These are phyloP conservation scores for Philonicus albiceps DNA, from an alignment of 2,888 invertebrate species.

Conservation along the genomic window DNA sequence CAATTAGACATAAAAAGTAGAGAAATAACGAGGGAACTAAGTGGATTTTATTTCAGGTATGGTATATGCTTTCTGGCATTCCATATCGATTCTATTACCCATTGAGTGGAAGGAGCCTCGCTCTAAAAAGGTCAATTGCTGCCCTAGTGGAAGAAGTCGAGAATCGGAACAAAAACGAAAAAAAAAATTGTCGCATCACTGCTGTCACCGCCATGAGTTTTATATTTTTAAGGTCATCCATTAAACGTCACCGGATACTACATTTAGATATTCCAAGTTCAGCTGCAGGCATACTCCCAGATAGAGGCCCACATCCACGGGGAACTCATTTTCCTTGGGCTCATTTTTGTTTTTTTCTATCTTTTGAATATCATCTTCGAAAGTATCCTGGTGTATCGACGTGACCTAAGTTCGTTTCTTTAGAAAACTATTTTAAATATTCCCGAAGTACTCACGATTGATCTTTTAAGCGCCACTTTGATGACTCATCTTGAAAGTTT, in stretches of 20 bases:
- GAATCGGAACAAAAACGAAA: background rate
- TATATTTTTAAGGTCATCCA: slow-evolving; percentile 1
- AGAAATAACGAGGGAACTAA: background rate
- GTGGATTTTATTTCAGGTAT: slow-evolving; percentile 6
- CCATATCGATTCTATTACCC: background rate
- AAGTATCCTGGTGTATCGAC: background rate
- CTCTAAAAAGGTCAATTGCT: slow-evolving; percentile 29
- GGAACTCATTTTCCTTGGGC: background rate
- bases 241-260: slow-evolving; percentile 5
- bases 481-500: background rate
- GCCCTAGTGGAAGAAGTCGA: background rate
- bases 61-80: background rate
- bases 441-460: background rate
- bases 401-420: background rate
- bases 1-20: background rate
- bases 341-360: background rate
- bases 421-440: background rate
- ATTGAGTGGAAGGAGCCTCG: background rate
- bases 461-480: background rate
- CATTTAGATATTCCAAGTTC: background rate
- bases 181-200: background rate
- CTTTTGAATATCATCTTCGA: background rate
- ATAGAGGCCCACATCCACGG: background rate
- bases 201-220: background rate
- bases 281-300: background rate